Base-by-base conservation (phyloP, 2,113 vertebrate species). In the Propithecus coquereli region DNA sequence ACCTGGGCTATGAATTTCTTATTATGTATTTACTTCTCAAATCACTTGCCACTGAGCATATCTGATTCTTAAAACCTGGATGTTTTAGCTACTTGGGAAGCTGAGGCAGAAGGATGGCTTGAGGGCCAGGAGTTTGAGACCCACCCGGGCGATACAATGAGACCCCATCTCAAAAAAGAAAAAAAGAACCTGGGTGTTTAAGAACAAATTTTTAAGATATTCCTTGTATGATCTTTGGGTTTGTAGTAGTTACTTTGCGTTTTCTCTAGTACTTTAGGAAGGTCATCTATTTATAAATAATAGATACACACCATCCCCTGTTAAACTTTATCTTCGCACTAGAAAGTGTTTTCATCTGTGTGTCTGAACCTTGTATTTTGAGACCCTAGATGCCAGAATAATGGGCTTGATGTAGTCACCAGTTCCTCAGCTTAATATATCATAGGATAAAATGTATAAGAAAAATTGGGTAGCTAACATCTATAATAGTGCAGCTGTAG, bases 261-360 rank as follows among this genome's bases (percentile, higher is more conserved):
- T 95, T 91, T 71, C 3, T 79, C n/a, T 70, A 71, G 3, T 92
- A 73, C 27, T 94, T 74, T 6, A 40, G 9, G 25, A 88, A 52
- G 23, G 30, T 45, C 43, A 95, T 80, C 50, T 34, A 30, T 87
- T 92, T 91, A 88, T 68, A 30, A 61, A 12, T 91, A 63, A 88
- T 73, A 40, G 10, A 70, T 7, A 77, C 10, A 82, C 7, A 70
- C 25, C 18, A 54, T 40, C 11, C n/a, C 30, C 37, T 50, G 68
- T 92, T 89, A 37, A 95, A 12, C 37, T 96, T 87, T 81, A 43
- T 81, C 54, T 95, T 92, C 57, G 85, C 23, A 37, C 25, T 91
- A 80, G 22, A 81, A 30, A 94, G 22, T 61, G 47, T 90, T 94
- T 18, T 30, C 22, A 30, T 71, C 9, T 70, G 77, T 90, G 20